Conservation (phyloP, 2,113 vertebrate genomes). For the Piprites chloris region DNA sequence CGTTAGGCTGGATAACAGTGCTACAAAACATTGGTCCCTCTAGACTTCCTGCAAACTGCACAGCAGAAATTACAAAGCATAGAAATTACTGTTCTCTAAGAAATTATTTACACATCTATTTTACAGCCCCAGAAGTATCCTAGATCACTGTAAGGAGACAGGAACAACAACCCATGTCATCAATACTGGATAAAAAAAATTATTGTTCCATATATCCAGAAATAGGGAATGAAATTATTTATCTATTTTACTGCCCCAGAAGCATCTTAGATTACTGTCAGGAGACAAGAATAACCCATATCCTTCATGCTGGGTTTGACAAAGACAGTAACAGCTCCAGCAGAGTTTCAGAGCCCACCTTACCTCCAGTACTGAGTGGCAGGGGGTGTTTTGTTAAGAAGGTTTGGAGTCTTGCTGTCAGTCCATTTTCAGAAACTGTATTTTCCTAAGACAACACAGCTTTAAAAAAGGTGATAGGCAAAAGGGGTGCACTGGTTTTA, state of each 20-base stretch:
- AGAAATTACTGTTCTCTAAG: neutral
- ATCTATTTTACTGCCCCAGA: neutral
- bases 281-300: neutral
- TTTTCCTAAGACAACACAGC: constrained; percentile 53
- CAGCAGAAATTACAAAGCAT: neutral
- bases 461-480: neutral
- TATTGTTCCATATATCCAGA: neutral
- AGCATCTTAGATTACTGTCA: neutral
- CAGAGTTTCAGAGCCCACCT: neutral
- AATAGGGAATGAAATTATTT: neutral
- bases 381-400: constrained; percentile 82
- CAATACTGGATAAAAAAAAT: neutral
- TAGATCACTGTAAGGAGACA: neutral
- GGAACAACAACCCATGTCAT: neutral
- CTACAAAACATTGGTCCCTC: neutral
- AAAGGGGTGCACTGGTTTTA: neutral
- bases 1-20: neutral
- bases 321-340: neutral
- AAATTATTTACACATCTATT: neutral
- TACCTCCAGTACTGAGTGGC: constrained; percentile 79
- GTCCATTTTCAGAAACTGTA: constrained; percentile 49
- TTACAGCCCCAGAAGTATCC: neutral
- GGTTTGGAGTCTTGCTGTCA: constrained; percentile 82
- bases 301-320: neutral
- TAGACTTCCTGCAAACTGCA: neutral